phyloP scores from a whole-genome alignment of 2,797 vertebrate genomes.

The Pangasius krempfi region DNA sequence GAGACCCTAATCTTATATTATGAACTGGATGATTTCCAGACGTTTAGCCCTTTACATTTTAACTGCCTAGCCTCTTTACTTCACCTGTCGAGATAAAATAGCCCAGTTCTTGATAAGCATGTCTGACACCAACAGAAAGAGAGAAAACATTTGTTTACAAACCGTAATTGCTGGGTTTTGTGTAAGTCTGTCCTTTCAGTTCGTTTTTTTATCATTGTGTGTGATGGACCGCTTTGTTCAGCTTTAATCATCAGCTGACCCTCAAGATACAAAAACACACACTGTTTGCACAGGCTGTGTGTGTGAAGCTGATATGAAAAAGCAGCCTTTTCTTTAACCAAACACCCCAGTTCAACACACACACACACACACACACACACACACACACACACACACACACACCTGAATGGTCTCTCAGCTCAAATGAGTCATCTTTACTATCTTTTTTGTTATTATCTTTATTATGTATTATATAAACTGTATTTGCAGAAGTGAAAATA shows the following conservation, averaged over 20 bases:
- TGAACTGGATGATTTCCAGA: neutral
- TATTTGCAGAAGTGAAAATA: neutral
- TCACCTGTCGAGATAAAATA: neutral
- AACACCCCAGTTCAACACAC: conserved; percentile 69
- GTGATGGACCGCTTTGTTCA: conserved; percentile 77
- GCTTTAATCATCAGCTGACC: conserved; percentile 85
- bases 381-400: conserved; percentile 8
- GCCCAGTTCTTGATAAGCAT: neutral
- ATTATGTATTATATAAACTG: conserved; percentile 13
- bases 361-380: neutral
- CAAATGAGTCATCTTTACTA: neutral
- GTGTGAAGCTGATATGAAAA: conserved; percentile 88
- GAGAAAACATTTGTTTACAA: conserved; percentile 67
- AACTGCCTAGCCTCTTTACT: conserved; percentile 8
- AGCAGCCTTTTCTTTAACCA: conserved; percentile 80
- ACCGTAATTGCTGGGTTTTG: conserved; percentile 76
- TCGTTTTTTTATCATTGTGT: conserved; percentile 65
- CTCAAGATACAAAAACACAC: conserved; percentile 93
- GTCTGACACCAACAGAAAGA: neutral
- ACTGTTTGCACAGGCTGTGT: conserved; percentile 88
- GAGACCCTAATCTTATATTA: neutral
- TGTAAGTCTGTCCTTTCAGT: conserved; percentile 66
- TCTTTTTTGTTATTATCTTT: conserved; percentile 15
- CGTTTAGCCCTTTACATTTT: neutral
- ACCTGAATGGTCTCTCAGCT: neutral